Evolutionary conservation across 2,797 vertebrate species (phyloP), one percentile per base, ranked within the genome.

Genomic region (Coregonus ussuriensis): DNA sequence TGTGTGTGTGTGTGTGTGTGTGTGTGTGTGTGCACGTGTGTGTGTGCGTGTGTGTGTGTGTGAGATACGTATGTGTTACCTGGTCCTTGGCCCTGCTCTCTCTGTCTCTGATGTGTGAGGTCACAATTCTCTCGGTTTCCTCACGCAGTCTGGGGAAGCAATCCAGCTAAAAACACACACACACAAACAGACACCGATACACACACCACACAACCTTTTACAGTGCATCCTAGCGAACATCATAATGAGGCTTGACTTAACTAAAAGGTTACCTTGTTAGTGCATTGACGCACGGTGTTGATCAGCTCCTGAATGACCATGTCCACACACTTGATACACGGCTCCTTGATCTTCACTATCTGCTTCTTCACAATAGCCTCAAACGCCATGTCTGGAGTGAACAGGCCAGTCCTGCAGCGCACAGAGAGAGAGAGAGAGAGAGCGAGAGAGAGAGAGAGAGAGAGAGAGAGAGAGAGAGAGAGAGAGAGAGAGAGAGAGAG

Each of bases 311-410:
- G 97, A 92, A 98, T 98, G 83, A 99, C 98, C 92, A 99, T 94
- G 88, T 98, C 97, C 83, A 98, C 96, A 33, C 97, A 98, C 91
- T 99, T 98, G 88, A 99, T 90, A 71, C 96, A 97, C 5, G 98
- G 98, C 79, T 93, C 96, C 92, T 98, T 98, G 86, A 99, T 93
- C 87, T 98, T 98, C 74, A 98, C 96, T 3, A 99, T 88, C 90
- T 98, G 97, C 86, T 99, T 99, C 92, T 99, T 99, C 83, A 99
- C 98, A 47, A 99, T 98, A 14, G 98, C 96, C 91, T 99, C 97
- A 79, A 99, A 99, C 0, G 98, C 98, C 97, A 98, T 97, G 87
- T 99, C 98, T 41, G 98, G 98, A 67, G 98, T 99, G 85, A 98
- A 99, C 82, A 99, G 90, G 52, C 94, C 94, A 25, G 94, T 95